phyloP scores from a whole-genome alignment of 2,888 invertebrate genomes.

The Cephus rjabovi region DNA sequence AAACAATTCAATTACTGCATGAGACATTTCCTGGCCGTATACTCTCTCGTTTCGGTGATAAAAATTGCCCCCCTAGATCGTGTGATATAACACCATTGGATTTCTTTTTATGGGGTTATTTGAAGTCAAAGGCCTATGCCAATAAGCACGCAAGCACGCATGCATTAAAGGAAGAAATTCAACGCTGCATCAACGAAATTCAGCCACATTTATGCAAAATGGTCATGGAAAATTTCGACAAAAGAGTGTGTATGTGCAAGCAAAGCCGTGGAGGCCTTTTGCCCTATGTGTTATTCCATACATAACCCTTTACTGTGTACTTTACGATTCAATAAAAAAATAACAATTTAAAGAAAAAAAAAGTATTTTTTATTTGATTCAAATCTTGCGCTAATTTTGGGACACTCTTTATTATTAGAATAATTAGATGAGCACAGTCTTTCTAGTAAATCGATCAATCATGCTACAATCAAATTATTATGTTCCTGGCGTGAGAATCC shows the following conservation, averaged over 20 bases:
- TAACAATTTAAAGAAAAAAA: constrained; percentile 13
- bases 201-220: constrained; percentile 37
- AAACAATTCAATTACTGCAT: constrained; percentile 18
- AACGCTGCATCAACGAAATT: constrained; percentile 35
- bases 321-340: constrained; percentile 14
- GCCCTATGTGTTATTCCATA: constrained; percentile 21
- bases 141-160: constrained; percentile 31
- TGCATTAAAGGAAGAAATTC: constrained; percentile 32
- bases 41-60: constrained; percentile 16
- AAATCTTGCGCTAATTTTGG: background rate
- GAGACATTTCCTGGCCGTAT: constrained; percentile 14
- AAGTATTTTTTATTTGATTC: constrained; percentile 15
- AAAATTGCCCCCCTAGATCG: constrained; percentile 11
- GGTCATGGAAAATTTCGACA: constrained; percentile 38
- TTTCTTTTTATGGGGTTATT: constrained; percentile 24
- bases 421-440: background rate
- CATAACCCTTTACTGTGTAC: constrained; percentile 14
- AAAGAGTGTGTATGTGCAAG: constrained; percentile 19
- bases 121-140: constrained; percentile 26
- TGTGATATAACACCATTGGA: constrained; percentile 8
- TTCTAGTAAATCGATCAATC: background rate
- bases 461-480: background rate
- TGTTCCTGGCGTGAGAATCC: background rate
- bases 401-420: too few species aligned
- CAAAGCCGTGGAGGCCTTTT: constrained; percentile 37